Evolutionary conservation across 2,113 vertebrate genomes (phyloP), one percentile per base, ranked within the genome.

Genomic region (Vicugna pacos): DNA sequence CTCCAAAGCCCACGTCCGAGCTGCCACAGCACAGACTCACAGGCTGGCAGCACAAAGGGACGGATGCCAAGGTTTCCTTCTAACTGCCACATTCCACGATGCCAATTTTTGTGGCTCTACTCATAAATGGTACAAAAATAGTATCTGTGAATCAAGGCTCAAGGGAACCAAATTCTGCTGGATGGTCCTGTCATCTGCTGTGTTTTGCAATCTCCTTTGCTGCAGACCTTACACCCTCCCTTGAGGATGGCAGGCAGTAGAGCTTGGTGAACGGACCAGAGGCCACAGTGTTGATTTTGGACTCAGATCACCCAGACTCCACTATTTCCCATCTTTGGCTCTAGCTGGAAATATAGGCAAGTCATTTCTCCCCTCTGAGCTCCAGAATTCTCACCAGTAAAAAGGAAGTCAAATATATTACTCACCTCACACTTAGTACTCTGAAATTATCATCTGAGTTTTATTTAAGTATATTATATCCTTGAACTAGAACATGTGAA

Each of bases 61-160:
- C 17, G 4, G 8, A 30, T 26, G 70, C 58, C 90, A 84, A 62
- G 19, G 24, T 15, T 93, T 35, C 86, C 86, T 80, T 85, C 72
- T 77, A 46, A 67, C 72, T 92, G 60, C 64, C 2, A 2, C 32
- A 5, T 42, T 84, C 81, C 32, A 28, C 42, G 84, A 64, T 46
- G 92, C 84, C 88, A 72, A 12, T 58, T 95, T 94, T 64, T 89
- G 52, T 70, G 82, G 26, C 54, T 92, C 38, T 90, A 26, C 92
- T 95, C 76, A 77, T 81, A 93, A 95, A 73, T 88, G 93, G 56
- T 87, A 93, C 54, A 75, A 73, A 92, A 92, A 95, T 92, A 97
- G 80, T 80, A 91, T 93, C 82, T 96, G 72, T 92, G 84, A 93
- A 67, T 79, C 92, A 88, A 62, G 48, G 70, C 96, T 95, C 87